A percentile compares a stretch with the other conserved stretches of the same genome.
Conservation (phyloP, 2,888 invertebrate species). For the Caenorhabditis becei region DNA sequence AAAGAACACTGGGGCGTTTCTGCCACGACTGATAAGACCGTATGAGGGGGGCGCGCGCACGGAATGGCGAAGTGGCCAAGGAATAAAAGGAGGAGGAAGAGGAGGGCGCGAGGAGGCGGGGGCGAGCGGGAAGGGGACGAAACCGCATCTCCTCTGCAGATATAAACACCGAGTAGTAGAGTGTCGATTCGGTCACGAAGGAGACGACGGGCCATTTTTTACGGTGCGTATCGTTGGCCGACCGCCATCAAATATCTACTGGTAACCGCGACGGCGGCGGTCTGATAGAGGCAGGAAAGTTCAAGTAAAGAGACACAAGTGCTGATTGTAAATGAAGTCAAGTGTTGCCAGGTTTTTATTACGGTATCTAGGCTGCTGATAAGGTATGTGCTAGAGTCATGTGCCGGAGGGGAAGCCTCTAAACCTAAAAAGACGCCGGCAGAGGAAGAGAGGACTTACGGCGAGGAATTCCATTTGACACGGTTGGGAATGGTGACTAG, state of each 20-base stretch:
- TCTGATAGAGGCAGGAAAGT: neutral
- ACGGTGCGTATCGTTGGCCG: neutral
- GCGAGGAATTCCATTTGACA: neutral
- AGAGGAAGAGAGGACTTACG: neutral
- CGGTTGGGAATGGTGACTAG: neutral
- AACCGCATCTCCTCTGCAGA: constrained; percentile 1
- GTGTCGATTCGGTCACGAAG: neutral
- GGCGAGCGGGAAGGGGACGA: neutral
- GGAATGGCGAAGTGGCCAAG: neutral
- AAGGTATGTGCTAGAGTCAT: constrained; percentile 3
- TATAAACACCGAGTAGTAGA: constrained; percentile 2
- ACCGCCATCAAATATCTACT: constrained; percentile 2
- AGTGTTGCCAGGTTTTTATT: constrained; percentile 1
- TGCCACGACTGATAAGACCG: neutral
- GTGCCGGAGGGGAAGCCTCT: neutral
- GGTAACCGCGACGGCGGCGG: neutral
- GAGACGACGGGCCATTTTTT: constrained; percentile 6
- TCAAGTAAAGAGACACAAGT: neutral
- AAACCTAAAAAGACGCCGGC: constrained; percentile 2
- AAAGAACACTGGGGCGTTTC: neutral
- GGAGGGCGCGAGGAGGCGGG: neutral
- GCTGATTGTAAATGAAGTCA: neutral
- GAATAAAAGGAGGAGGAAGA: neutral
- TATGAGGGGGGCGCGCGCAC: neutral
- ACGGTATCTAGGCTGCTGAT: neutral